Base-by-base conservation (phyloP, 2,888 invertebrate genomes). In the Rhagium mordax region DNA sequence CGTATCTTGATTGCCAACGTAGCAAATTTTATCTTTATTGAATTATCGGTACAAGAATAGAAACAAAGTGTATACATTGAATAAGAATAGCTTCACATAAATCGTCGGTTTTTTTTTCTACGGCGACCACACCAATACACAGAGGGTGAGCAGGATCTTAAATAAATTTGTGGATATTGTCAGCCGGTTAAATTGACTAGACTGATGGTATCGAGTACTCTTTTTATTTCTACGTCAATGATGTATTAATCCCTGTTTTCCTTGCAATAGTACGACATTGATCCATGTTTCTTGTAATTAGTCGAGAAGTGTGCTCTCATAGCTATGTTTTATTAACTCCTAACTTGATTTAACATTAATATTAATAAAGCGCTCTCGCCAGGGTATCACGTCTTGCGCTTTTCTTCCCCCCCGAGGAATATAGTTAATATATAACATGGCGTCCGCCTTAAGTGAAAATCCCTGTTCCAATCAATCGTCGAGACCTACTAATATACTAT, bases 381-480 rank as follows among this genome's bases (percentile, higher is more conserved):
- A 70, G 73, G 57, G 55, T 70, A 18, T 55, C 70, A 66, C 73
- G 67, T 74, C 66, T 74, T 61, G 55, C n/a, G 73, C 65, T 57
- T 21, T 66, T 62, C 33, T 66, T 60, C 51, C 27, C 73, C n/a
- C 70, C n/a, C 21, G n/a, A 70, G 73, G 70, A 66, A 66, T 70
- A 61, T 33, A 70, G 29, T 66, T 47, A 70, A 61, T 70, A 70
- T 62, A 70, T 74, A 70, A 60, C 66, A 20, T 57, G 41, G 62
- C 65, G 65, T 62, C 61, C 67, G 66, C 67, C 73, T 65, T 67
- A 57, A 74, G 73, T 74, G 73, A 66, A 70, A 74, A 74, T 74
- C 73, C 70, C 62, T 74, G 73, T 70, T 61, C 66, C 61, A 70
- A 70, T 74, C 73, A 74, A 70, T 74, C 70, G 73, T 74, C 73